Base-by-base conservation (phyloP, 2,113 vertebrate genomes). In the Tupaia chinensis region DNA sequence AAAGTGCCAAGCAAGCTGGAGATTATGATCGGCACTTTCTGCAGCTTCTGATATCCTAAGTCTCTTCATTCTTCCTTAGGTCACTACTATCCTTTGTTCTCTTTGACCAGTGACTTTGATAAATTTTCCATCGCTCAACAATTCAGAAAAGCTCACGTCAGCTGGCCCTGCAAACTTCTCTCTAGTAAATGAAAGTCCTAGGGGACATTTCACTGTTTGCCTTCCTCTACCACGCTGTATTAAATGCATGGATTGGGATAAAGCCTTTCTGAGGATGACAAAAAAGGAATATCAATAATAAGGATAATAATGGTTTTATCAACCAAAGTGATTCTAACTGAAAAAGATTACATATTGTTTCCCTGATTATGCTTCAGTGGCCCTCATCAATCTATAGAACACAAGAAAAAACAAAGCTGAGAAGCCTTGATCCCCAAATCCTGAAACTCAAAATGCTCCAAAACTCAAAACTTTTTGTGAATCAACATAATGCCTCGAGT, bases 1-100 rank as follows among this genome's bases (percentile, higher is more conserved):
- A 63, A 83, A 91, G 23, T 89, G 58, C 3, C 79, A 89, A 91
- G 58, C 27, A 77, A 97, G 63, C 32, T 34, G 89, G 23, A 91
- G 56, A 44, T 81, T 54, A 82, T 87, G 20, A 79, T 29, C 44
- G 81, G 44, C 81, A 86, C 32, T 72, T 72, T 34, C 32, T 76
- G 1, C 19, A 7, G 79, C 66, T 70, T 78, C 13, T 93, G 53
- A 89, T 44, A 53, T 69, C 65, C 16, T 3, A 77, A 70, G 16
- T 81, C 23, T 70, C 89, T 14, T 72, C 65, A 25, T 19, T 96
- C 16, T 89, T 73, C 61, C 76, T 85, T 84, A 72, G 74, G 23
- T 74, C 20, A 66, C 23, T 68, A 79, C 65, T 53, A 29, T 25
- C 74, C 61, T 93, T 61, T 61, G 25, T 10, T 84, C 14, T 89